Conservation (phyloP, 2,888 invertebrate genomes). For the Pristionchus mayeri region DNA sequence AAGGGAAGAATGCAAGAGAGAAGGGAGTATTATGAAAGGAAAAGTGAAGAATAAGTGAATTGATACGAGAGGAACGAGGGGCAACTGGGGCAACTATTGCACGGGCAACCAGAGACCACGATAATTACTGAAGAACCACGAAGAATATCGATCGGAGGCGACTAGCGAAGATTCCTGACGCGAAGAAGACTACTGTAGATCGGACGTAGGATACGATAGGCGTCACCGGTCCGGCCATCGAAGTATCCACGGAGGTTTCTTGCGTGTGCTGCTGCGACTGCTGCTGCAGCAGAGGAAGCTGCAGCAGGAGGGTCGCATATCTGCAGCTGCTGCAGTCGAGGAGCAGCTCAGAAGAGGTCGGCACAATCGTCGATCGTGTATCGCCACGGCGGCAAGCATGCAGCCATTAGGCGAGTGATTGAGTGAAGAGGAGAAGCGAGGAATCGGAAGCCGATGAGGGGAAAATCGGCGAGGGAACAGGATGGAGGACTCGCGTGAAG, state of each 20-base stretch:
- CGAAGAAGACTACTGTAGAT: slow-evolving; percentile 39
- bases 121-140: slow-evolving; percentile 21
- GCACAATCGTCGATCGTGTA: slow-evolving; percentile 62
- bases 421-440: neutral
- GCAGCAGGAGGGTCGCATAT: neutral
- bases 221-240: neutral
- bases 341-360: slow-evolving; percentile 55
- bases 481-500: neutral
- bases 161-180: slow-evolving; percentile 40
- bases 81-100: neutral
- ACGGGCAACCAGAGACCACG: neutral
- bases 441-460: neutral
- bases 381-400: slow-evolving; percentile 62
- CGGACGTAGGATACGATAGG: neutral
- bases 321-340: neutral
- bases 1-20: slow-evolving; percentile 16
- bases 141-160: slow-evolving; percentile 23
- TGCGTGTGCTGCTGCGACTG: slow-evolving; percentile 23
- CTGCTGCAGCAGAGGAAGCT: neutral
- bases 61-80: slow-evolving; percentile 9
- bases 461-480: neutral
- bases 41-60: slow-evolving; percentile 27
- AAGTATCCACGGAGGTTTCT: slow-evolving; percentile 19
- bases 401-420: slow-evolving; percentile 54
- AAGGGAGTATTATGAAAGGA: slow-evolving; percentile 23